phyloP scores from a whole-genome alignment of 2,888 invertebrate genomes.

The Crocallis elinguaria region DNA sequence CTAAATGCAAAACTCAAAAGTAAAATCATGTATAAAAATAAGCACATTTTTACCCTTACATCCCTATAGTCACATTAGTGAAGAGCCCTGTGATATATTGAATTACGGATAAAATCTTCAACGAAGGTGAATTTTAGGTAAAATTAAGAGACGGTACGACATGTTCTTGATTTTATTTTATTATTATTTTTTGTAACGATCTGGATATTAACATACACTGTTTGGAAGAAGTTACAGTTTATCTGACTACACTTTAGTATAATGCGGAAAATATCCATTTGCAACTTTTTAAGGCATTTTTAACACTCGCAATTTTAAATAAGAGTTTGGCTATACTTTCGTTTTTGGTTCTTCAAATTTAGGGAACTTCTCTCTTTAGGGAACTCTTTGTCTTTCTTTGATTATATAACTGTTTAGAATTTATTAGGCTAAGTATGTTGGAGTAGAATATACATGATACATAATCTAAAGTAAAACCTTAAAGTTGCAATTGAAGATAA shows the following conservation, averaged over 20 bases:
- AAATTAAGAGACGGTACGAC: slow-evolving; percentile 54
- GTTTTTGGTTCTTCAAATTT: too few species aligned
- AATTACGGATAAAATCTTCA: slow-evolving; percentile 52
- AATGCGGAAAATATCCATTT: slow-evolving; percentile 54
- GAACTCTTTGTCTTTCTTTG: background rate
- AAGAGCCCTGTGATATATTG: slow-evolving; percentile 54
- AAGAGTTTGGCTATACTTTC: background rate
- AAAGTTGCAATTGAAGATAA: slow-evolving; percentile 59
- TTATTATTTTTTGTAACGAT: slow-evolving; percentile 70
- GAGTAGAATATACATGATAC: background rate
- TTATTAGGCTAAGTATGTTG: too few species aligned
- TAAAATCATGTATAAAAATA: background rate
- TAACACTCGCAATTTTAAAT: background rate
- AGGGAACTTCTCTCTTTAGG: too few species aligned
- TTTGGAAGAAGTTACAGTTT: slow-evolving; percentile 64
- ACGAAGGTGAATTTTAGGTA: slow-evolving; percentile 45
- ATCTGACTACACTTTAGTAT: slow-evolving; percentile 57
- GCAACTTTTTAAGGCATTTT: slow-evolving; percentile 48
- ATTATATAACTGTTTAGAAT: background rate
- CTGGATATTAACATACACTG: slow-evolving; percentile 69
- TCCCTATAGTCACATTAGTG: slow-evolving; percentile 53
- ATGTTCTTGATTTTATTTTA: slow-evolving; percentile 67
- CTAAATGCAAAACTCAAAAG: background rate
- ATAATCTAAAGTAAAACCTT: slow-evolving; percentile 3
- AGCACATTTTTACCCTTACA: background rate